phyloP scores from a whole-genome alignment of 2,113 vertebrate genomes.

The Apodemus sylvaticus region DNA sequence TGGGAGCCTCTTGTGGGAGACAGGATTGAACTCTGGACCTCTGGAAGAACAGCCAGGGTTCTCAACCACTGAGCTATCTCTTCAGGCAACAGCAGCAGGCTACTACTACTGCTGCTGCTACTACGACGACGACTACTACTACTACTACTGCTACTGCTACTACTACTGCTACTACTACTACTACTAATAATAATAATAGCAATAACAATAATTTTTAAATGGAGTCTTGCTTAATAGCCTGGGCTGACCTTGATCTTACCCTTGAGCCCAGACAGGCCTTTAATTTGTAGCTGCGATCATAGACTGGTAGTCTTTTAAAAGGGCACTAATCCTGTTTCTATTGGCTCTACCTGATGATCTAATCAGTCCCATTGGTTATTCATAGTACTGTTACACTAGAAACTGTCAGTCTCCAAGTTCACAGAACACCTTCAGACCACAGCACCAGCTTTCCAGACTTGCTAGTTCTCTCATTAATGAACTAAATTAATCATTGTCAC shows the following conservation, averaged over 20 bases:
- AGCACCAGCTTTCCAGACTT: not conserved
- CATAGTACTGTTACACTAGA: too few relatives aligned
- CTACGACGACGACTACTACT: too few relatives aligned
- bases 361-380: not conserved
- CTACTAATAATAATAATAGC: too few relatives aligned
- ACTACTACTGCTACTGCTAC: too few relatives aligned
- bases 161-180: too few relatives aligned
- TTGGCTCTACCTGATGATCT: not conserved
- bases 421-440: not conserved
- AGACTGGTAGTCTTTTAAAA: not conserved
- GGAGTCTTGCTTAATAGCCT: not conserved
- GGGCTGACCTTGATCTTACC: not conserved
- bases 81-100: too few relatives aligned
- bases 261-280: not conserved
- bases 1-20: not conserved
- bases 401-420: too few relatives aligned
- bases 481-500: not conserved
- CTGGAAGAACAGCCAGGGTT: not conserved
- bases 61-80: not conserved
- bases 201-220: too few relatives aligned
- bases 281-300: not conserved
- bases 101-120: too few relatives aligned
- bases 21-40: not conserved
- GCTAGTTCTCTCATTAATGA: not conserved
- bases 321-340: not conserved